Evolutionary conservation across 2,888 invertebrate species (phyloP), one percentile per base, ranked within the genome.

Genomic region (Amblyjoppa fuscipennis): DNA sequence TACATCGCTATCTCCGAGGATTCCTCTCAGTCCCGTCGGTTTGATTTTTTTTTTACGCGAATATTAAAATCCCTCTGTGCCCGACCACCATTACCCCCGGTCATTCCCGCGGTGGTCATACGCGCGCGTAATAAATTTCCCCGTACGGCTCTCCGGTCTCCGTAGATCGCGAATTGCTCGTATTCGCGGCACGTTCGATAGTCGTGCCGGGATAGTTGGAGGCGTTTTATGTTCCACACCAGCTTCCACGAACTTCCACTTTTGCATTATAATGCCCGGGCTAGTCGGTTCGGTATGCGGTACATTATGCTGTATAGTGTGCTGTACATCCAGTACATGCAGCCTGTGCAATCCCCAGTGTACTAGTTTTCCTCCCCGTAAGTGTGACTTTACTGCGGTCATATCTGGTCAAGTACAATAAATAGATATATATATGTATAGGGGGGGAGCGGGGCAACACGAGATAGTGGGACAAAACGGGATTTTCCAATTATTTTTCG

Each of bases 161-260:
- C 45, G n/a, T 34, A 38, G 20, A 25, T 16, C 49, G 28, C 69
- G 28, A 41, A 69, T 25, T 45, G 84, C 77, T 77, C 81, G 84
- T 84, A 84, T 84, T 81, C 84, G 73, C 69, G 64, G 59, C 77
- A 73, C 84, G 84, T 66, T 70, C 38, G 77, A 77, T 51, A 64
- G 70, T 20, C 59, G 70, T 68, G 76, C 61, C 73, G 41, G 59
- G 84, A 76, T 84, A 76, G 64, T 68, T 53, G 70, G 11, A 70
- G 53, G 56, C 69, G 34, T 25, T 56, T 31, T 51, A 53, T 77
- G 41, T 49, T 49, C 74, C 34, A 34, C 28, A 34, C 64, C 59
- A 41, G 53, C 61, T 61, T 74, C 79, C 31, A 66, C 41, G 59
- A 70, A 53, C 70, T 64, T 84, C 31, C 75, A 76, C 75, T 71